Evolutionary conservation across 2,888 invertebrate genomes (phyloP).

Genomic region (Unio delphinus): DNA sequence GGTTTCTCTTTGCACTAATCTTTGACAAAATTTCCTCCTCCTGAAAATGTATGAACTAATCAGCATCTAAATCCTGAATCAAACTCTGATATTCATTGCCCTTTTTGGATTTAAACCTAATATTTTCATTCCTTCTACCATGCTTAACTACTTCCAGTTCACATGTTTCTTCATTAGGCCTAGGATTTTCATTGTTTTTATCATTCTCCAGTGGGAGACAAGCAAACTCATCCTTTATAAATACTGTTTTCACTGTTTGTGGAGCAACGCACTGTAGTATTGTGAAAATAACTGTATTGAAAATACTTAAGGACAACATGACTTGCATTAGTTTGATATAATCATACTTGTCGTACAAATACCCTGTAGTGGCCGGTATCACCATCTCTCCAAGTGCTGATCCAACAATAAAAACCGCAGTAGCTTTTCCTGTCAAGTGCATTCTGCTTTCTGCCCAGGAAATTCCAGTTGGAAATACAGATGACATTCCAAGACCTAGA

Average conservation of each 20-base stretch:
- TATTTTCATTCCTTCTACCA: no score
- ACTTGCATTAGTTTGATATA: constrained; percentile 70
- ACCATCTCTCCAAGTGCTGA: constrained; percentile 72
- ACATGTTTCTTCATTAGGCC: constrained; percentile 28
- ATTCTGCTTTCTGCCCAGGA: constrained; percentile 72
- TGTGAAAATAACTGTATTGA: constrained; percentile 60
- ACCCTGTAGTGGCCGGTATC: constrained; percentile 69
- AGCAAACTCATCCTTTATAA: constrained; percentile 36
- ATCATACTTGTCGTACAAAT: constrained; percentile 62
- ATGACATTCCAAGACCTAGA: constrained; percentile 72
- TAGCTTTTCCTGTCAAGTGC: constrained; percentile 71
- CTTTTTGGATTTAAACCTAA: no score
- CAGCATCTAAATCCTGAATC: constrained; percentile 31
- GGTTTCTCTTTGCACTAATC: no score
- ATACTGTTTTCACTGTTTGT: constrained; percentile 18
- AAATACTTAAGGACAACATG: constrained; percentile 56
- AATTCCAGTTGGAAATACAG: constrained; percentile 72
- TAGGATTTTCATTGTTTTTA: no score
- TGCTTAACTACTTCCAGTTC: no score
- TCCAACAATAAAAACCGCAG: constrained; percentile 71
- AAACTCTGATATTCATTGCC: constrained; percentile 18
- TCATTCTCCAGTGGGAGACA: constrained; percentile 49
- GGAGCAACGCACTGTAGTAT: constrained; percentile 68
- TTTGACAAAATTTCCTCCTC: no score
- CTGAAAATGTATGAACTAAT: constrained; percentile 5